Evolutionary conservation across 2,113 vertebrate species (phyloP).

Genomic region (Hemiprocne comata): DNA sequence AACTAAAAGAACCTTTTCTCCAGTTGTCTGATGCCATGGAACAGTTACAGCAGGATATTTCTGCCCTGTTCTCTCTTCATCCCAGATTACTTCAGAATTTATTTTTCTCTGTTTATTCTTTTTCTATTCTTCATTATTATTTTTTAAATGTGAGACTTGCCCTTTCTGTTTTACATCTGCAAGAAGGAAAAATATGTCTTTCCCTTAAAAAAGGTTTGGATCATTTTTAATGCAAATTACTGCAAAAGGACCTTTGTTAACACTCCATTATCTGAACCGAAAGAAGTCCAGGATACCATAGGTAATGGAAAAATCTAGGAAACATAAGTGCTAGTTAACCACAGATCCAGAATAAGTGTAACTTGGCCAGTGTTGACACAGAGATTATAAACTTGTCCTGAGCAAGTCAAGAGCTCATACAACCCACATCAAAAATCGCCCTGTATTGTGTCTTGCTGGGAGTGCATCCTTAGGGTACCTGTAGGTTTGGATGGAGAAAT

Average conservation of each 20-base stretch:
- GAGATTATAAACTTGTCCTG: background rate
- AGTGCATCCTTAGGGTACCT: background rate
- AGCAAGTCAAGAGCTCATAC: background rate
- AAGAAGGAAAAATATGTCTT: background rate
- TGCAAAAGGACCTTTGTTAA: background rate
- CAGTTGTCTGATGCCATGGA: background rate
- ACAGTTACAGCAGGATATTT: background rate
- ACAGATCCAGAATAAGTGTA: background rate
- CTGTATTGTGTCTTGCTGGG: background rate
- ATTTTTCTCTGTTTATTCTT: background rate
- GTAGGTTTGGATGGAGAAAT: background rate
- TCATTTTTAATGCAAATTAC: background rate
- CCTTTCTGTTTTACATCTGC: background rate
- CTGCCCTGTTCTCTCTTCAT: background rate
- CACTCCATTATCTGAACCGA: background rate
- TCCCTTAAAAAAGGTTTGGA: background rate
- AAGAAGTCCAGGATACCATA: background rate
- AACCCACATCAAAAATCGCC: background rate
- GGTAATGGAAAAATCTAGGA: constrained; percentile 15
- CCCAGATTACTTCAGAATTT: background rate
- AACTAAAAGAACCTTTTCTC: background rate
- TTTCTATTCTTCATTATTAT: background rate
- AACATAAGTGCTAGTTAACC: background rate
- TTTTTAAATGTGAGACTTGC: background rate
- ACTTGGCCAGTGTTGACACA: background rate